Base-by-base conservation (phyloP, 2,888 invertebrate genomes). In the Amphipyra tragopoginis region DNA sequence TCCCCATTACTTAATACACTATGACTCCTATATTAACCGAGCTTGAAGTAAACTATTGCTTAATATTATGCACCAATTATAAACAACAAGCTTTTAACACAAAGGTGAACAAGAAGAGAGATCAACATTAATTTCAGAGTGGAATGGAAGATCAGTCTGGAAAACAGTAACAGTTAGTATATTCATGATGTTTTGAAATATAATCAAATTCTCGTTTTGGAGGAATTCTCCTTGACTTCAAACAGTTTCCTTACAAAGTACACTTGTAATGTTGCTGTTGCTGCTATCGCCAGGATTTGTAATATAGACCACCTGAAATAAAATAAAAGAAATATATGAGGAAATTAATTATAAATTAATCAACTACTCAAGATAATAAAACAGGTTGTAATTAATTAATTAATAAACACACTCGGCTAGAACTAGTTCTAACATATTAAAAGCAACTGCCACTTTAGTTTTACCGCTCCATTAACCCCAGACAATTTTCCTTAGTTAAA, bases 231-330 rank as follows among this genome's bases (percentile, higher is more conserved):
- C 86, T 97, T 97, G 0, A 97, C 96, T 84, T 98, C 97, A 87
- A 99, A 99, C 10, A 99, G 93, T 93, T 98, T 98, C 72, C 98
- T 96, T 11, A 99, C 97, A 89, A 98, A 98, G 88, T 97, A 98
- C 1, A 98, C 98, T 93, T 98, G 97, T 26, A 96, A 82, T 0
- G 97, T 95, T 9, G 97, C 97, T 0, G 98, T 97, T 0, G 96
- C 95, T 50, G 97, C 92, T 69, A 99, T 97, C 0, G 98, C 97
- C 29, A 97, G 61, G 74, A 98, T 98, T 94, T 99, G 98, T 52
- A 97, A 95, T 2, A 98, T 81, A 0, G 99, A 99, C 98, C 98
- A 99, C 65, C 94, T 94, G 88, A 66, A 70, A n/a, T n/a, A n/a
- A n/a, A 70, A 51, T 52, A 44, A 34, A 59, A 42, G 42, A 40